A percentile compares a stretch with the other conserved stretches of the same genome.
Evolutionary conservation across 1,140 invertebrate genomes (phyloP).

Genomic region (Thaumatotibia leucotreta): DNA sequence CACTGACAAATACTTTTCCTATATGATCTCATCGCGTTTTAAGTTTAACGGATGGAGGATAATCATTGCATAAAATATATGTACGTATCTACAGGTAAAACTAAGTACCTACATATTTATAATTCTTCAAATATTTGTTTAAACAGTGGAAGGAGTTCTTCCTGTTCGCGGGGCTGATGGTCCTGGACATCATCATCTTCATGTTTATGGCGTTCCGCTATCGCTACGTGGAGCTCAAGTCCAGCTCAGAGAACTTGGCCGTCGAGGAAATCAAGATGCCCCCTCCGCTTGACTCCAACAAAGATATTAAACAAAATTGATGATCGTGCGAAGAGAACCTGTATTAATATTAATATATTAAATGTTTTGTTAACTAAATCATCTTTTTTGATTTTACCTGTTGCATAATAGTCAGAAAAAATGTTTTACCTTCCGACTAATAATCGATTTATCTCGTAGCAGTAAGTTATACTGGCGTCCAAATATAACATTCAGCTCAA

Average conservation of each 20-base stretch:
- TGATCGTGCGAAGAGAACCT: background rate
- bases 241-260: slow-evolving; percentile 47
- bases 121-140: slow-evolving; percentile 35
- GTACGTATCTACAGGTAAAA: too few relatives aligned
- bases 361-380: background rate
- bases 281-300: slow-evolving; percentile 19
- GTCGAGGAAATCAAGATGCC: slow-evolving; percentile 51
- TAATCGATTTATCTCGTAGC: too few relatives aligned
- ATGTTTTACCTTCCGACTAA: too few relatives aligned
- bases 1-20: too few relatives aligned
- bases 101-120: too few relatives aligned
- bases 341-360: background rate
- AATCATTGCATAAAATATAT: too few relatives aligned
- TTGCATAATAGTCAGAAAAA: background rate
- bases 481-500: too few relatives aligned
- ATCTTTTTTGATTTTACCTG: background rate
- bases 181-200: slow-evolving; percentile 89
- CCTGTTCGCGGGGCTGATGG: slow-evolving; percentile 92
- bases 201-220: slow-evolving; percentile 85
- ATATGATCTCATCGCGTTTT: too few relatives aligned
- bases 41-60: too few relatives aligned
- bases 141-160: slow-evolving; percentile 91
- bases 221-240: slow-evolving; percentile 77
- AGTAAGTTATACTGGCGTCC: too few relatives aligned
- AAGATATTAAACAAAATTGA: slow-evolving; percentile 4